A percentile compares a stretch with the other conserved stretches of the same genome.
Evolutionary conservation across 92 coral and sea anemone genomes (phyloP).

Genomic region (Phenganax marumi): DNA sequence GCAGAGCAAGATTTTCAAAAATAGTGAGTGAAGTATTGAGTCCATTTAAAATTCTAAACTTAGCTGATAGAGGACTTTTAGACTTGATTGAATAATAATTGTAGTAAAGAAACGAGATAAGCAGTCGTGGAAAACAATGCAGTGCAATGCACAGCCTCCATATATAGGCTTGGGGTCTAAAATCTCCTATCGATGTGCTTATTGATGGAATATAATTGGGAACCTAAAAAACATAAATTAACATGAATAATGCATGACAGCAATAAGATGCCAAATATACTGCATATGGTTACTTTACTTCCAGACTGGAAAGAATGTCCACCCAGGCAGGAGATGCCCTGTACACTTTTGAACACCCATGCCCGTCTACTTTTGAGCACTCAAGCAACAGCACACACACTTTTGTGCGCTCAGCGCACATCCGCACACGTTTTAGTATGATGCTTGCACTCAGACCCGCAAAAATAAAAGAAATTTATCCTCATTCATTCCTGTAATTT

Average conservation of each 20-base stretch:
- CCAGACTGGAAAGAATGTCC: no score
- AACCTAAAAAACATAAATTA: constrained; percentile 54
- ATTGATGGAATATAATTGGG: constrained; percentile 91
- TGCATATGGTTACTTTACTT: not conserved
- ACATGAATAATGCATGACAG: no score
- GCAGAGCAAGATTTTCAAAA: constrained; percentile 77
- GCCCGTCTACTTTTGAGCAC: no score
- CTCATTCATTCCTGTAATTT: no score
- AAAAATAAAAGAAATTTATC: no score
- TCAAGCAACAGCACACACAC: no score
- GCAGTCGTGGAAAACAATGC: constrained; percentile 72
- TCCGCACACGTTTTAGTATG: no score
- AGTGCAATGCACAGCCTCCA: constrained; percentile 90
- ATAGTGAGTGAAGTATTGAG: constrained; percentile 54
- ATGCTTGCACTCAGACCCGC: no score
- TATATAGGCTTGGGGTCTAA: constrained; percentile 84
- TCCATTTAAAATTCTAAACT: constrained; percentile 63
- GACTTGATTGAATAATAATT: constrained; percentile 61
- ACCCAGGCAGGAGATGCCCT: no score
- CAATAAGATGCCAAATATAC: not conserved
- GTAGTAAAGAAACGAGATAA: constrained; percentile 46
- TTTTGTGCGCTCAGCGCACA: no score
- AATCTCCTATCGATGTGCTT: constrained; percentile 92
- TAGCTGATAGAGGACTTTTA: constrained; percentile 36
- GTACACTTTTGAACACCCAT: no score